phyloP scores from a whole-genome alignment of 2,113 vertebrate species.

The Sinocyclocheilus anshuiensis region DNA sequence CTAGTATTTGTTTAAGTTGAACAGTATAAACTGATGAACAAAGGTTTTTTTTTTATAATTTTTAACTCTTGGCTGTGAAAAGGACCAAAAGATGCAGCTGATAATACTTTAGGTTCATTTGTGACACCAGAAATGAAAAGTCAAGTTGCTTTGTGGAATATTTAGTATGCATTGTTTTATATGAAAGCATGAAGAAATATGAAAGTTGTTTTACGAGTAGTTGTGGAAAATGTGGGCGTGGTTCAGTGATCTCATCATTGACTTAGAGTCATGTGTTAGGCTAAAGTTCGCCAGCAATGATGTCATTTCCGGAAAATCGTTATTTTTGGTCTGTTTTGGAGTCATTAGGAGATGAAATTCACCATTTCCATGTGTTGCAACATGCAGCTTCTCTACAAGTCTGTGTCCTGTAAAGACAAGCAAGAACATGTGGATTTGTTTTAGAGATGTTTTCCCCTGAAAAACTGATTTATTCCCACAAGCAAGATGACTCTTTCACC shows the following conservation, averaged over 20 bases:
- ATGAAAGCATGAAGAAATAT: neutral
- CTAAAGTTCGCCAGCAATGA: neutral
- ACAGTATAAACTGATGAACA: no score
- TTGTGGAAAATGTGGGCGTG: neutral
- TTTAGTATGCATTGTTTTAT: neutral
- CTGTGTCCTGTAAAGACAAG: neutral
- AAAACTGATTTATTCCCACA: neutral
- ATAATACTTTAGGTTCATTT: neutral
- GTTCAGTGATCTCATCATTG: neutral
- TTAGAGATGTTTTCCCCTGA: neutral
- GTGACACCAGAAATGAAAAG: neutral
- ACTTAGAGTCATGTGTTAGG: neutral
- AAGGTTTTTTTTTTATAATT: no score
- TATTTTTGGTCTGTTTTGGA: neutral
- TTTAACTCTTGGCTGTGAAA: neutral
- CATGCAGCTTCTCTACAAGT: neutral
- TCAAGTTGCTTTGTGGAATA: neutral
- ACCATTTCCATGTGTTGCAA: neutral
- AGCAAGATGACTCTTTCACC: neutral
- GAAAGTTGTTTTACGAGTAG: neutral
- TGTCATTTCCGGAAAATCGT: neutral
- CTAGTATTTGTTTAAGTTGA: neutral
- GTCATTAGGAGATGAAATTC: neutral
- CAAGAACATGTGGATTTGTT: neutral
- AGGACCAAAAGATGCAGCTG: no score